Base-by-base conservation (phyloP, 2,797 vertebrate species). In the Euthynnus affinis region DNA sequence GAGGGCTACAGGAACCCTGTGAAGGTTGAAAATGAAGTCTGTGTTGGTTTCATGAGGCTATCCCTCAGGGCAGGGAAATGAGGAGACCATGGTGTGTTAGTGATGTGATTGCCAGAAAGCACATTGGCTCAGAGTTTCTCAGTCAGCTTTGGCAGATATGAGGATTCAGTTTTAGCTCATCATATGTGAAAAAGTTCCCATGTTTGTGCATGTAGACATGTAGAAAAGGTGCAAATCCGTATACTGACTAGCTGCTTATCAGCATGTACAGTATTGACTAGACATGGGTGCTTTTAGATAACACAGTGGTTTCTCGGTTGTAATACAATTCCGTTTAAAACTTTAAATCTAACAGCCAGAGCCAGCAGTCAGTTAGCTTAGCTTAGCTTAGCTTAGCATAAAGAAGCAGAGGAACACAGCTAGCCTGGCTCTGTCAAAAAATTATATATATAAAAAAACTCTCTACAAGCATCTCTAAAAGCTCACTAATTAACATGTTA, bases 11-110 rank as follows among this genome's bases (percentile, higher is more conserved):
- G 80, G 87, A 90, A 87, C 76, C 87, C 83, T 86, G 72, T 77
- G 80, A 90, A 82, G 87, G 85, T 83, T 88, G 91, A 92, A 91
- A 95, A 94, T 94, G 74, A 91, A 92, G 87, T 87, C 90, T 86
- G 76, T 57, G 71, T 76, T 70, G 72, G 63, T 80, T 89, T 88
- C 76, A 74, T 42, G 15, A 71, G 71, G 49, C 60, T 69, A 42
- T 87, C 78, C 73, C 78, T 71, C 20, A 5, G 68, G 79, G 82
- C 58, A 40, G 83, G 84, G 76, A 84, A 87, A 87, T 89, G 85
- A 92, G 81, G 71, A 83, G 81, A 85, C 81, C 81, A 87, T 51
- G 80, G 89, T 88, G 85, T 85, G 91, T 92, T 93, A 87, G 88
- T 83, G 90, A 87, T 88, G 86, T 89, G 90, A 91, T 85, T 87